These are phyloP conservation scores for Lepus timidus DNA, from an alignment of 2,113 vertebrate genomes.

Conservation along the genomic window DNA sequence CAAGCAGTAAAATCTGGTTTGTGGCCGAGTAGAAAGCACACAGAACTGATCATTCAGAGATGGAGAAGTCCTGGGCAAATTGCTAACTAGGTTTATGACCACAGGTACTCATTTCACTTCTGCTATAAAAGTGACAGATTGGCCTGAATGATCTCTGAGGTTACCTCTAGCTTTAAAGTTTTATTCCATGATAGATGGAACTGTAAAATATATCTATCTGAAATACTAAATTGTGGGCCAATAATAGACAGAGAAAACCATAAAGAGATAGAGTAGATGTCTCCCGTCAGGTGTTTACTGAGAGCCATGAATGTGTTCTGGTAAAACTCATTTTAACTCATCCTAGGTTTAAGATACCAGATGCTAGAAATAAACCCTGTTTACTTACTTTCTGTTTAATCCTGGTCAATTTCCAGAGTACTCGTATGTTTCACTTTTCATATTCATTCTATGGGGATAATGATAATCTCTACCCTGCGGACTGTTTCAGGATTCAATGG, in stretches of 20 bases:
- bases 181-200: constrained; percentile 41
- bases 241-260: constrained; percentile 49
- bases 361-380: background rate
- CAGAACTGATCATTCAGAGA: background rate
- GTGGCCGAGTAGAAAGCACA: background rate
- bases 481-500: background rate
- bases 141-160: constrained; percentile 51
- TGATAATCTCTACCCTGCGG: background rate
- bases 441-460: background rate
- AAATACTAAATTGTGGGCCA: constrained; percentile 63
- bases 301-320: background rate
- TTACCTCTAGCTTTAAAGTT: constrained; percentile 56
- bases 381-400: background rate
- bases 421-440: background rate
- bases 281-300: background rate
- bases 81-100: background rate
- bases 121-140: constrained; percentile 54
- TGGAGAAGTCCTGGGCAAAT: background rate
- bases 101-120: background rate
- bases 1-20: background rate
- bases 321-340: background rate
- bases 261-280: background rate
- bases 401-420: background rate
- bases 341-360: background rate
- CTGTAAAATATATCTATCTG: constrained; percentile 56